Percentiles rank a stretch among this genome's conserved stretches.
Evolutionary conservation across 1,140 invertebrate species (phyloP).

Genomic region (Neomicropteryx cornuta): DNA sequence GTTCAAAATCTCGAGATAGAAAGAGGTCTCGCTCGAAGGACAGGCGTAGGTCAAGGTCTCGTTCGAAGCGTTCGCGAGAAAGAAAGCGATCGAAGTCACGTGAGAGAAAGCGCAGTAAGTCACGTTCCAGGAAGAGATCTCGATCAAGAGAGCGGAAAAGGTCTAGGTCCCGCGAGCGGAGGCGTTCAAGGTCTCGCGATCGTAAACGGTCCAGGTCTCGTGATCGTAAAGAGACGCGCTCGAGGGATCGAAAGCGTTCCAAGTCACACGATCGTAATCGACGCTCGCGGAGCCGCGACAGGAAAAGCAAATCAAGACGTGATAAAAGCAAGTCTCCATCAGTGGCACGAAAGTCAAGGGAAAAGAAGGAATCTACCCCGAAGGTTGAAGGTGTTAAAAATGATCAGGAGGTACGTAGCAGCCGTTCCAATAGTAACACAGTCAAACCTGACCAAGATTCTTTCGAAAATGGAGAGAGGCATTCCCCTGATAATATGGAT

Average conservation of each 20-base stretch:
- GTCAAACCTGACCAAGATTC: neutral
- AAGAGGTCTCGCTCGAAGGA: constrained; percentile 29
- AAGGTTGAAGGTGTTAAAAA: constrained; percentile 14
- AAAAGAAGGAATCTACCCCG: constrained; percentile 9
- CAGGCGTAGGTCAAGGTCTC: constrained; percentile 26
- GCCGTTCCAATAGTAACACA: constrained; percentile 25
- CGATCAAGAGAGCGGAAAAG: constrained; percentile 20
- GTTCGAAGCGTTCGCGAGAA: constrained; percentile 27
- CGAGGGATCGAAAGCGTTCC: constrained; percentile 31
- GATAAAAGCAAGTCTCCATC: constrained; percentile 12
- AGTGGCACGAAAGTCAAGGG: constrained; percentile 7
- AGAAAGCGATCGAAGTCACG: constrained; percentile 21
- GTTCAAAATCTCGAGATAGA: constrained; percentile 30
- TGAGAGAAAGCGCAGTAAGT: constrained; percentile 13
- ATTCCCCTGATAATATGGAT: constrained; percentile 40
- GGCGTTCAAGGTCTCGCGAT: constrained; percentile 29
- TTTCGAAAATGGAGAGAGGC: constrained; percentile 25
- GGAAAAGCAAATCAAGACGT: constrained; percentile 14
- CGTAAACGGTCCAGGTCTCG: constrained; percentile 26
- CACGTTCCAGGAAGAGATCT: constrained; percentile 15
- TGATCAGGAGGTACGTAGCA: constrained; percentile 14
- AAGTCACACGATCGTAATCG: constrained; percentile 24
- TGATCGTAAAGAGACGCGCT: constrained; percentile 33
- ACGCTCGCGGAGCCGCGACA: constrained; percentile 27
- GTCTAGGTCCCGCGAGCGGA: constrained; percentile 30